These are phyloP conservation scores for Murina feae DNA, from an alignment of 2,113 vertebrate species.

Conservation along the genomic window DNA sequence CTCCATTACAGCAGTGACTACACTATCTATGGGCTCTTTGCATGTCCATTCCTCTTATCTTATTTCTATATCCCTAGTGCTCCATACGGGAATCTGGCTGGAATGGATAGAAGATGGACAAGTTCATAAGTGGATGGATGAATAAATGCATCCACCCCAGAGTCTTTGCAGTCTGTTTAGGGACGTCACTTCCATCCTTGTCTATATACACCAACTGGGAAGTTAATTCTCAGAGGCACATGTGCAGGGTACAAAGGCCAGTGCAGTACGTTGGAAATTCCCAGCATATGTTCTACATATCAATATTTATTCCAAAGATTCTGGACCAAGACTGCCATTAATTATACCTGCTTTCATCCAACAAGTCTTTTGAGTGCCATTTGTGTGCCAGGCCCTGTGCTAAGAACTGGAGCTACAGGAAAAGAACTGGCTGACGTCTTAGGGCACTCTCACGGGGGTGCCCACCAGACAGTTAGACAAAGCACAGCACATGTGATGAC, in stretches of 20 bases:
- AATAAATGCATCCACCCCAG: neutral
- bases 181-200: neutral
- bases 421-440: neutral
- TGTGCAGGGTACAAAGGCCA: neutral
- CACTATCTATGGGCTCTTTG: neutral
- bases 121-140: neutral
- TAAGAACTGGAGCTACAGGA: neutral
- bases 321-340: neutral
- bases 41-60: neutral
- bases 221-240: neutral
- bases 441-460: neutral
- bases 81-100: neutral
- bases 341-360: neutral
- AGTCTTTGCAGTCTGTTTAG: neutral
- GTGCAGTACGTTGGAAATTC: neutral
- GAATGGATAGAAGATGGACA: neutral
- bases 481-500: fast-evolving
- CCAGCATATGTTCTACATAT: neutral
- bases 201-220: neutral
- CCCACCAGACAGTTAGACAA: neutral
- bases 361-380: neutral
- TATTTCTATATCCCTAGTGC: neutral
- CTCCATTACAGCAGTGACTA: neutral
- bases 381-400: neutral
- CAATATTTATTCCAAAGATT: neutral